Percentiles rank a stretch among this genome's conserved stretches.
Evolutionary conservation across 2,888 invertebrate genomes (phyloP).

Genomic region (Drosophila engyochracea): DNA sequence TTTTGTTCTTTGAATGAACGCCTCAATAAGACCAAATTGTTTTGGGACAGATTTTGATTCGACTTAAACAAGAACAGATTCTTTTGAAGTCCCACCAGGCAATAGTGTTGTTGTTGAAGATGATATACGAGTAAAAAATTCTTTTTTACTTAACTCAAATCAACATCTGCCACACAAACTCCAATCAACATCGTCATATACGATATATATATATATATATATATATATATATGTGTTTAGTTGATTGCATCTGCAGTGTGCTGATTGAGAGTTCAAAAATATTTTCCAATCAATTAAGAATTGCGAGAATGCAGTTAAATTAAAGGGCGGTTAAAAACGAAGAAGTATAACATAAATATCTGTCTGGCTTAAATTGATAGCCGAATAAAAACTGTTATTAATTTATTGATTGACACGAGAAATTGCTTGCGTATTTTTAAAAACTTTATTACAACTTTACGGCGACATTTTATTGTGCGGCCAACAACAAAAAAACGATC

Average conservation of each 20-base stretch:
- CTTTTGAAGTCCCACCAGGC: not conserved
- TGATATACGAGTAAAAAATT: not conserved
- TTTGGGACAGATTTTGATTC: not conserved
- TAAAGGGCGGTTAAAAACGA: not conserved
- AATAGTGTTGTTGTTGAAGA: not conserved
- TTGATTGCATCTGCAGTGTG: conserved; percentile 8
- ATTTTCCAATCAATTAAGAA: conserved; percentile 19
- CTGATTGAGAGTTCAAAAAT: conserved; percentile 17
- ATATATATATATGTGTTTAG: not conserved
- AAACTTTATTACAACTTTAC: not conserved
- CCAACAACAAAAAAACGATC: conserved; percentile 51
- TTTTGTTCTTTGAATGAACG: not conserved
- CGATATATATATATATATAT: not conserved
- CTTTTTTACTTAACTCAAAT: not conserved
- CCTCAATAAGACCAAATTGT: not conserved
- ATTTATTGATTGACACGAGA: conserved; percentile 17
- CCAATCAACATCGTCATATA: not conserved
- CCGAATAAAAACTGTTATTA: not conserved
- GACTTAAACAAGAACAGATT: not conserved
- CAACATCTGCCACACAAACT: not conserved
- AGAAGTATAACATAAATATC: not conserved
- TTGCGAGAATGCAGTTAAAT: not conserved
- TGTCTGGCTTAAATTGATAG: not conserved
- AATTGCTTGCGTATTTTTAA: conserved; percentile 31
- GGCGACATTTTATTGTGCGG: not conserved